Percentiles rank a stretch among this genome's conserved stretches.
These are phyloP conservation scores for Pheosia tremula DNA, from an alignment of 2,888 invertebrate species.

Conservation along the genomic window DNA sequence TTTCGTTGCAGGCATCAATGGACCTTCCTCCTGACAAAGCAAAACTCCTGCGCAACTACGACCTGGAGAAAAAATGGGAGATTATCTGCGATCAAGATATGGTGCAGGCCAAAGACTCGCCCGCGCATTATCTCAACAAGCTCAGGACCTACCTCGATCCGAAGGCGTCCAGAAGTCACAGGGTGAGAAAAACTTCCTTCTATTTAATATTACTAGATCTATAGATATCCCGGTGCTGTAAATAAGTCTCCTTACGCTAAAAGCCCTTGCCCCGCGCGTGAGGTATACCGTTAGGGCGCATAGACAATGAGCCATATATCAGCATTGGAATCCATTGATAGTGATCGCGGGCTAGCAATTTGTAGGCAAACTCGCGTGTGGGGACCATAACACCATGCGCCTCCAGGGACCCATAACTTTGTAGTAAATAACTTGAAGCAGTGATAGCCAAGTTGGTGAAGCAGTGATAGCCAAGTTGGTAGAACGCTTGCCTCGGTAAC, in stretches of 20 bases:
- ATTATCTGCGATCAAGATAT: conserved; percentile 99
- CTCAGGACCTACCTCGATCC: conserved; percentile 98
- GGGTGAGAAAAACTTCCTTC: conserved; percentile 86
- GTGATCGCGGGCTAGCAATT: conserved; percentile 34
- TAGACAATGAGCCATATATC: conserved; percentile 40
- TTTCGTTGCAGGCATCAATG: conserved; percentile 95
- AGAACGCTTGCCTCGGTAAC: no score
- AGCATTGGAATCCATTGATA: conserved; percentile 24
- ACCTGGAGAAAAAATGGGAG: conserved; percentile 99
- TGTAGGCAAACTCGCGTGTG: conserved; percentile 22
- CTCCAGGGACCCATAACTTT: neutral
- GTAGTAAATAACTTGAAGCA: no score
- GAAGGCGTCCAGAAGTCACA: conserved; percentile 96
- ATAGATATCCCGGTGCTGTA: neutral
- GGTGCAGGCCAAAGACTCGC: conserved; percentile 99
- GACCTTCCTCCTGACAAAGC: conserved; percentile 99
- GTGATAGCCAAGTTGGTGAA: no score
- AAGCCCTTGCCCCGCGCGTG: conserved; percentile 8
- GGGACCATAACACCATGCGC: no score
- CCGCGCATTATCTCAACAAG: conserved; percentile 97
- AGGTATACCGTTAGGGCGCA: conserved; percentile 34
- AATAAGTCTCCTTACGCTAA: conserved; percentile 2
- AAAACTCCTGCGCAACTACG: conserved; percentile 96
- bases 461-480: no score
- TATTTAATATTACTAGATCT: neutral